A percentile compares a stretch with the other conserved stretches of the same genome.
Evolutionary conservation across 2,888 invertebrate genomes (phyloP).

Genomic region (Erebia epiphron): DNA sequence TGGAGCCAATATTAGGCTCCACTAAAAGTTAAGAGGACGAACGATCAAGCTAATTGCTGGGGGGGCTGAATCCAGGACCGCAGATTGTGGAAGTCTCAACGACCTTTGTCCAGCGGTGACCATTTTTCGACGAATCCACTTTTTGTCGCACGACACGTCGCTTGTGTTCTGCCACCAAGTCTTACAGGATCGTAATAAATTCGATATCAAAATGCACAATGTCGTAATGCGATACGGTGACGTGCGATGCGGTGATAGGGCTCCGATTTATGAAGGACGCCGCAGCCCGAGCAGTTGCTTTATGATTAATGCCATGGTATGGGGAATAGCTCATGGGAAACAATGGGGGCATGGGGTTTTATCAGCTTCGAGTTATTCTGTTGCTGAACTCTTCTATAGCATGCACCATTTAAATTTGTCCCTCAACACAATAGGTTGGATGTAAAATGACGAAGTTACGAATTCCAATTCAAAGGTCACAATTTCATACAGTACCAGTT

Average conservation of each 20-base stretch:
- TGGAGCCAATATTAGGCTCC: too few species aligned
- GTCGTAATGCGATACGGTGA: slow-evolving; percentile 74
- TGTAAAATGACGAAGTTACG: too few species aligned
- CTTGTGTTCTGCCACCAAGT: neutral
- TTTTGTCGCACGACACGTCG: slow-evolving; percentile 27
- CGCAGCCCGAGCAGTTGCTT: slow-evolving; percentile 1
- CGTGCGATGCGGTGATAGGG: slow-evolving; percentile 67
- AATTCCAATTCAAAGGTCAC: too few species aligned
- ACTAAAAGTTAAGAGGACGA: too few species aligned
- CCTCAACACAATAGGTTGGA: too few species aligned
- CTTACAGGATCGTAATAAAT: slow-evolving; percentile 55
- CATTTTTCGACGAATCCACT: neutral
- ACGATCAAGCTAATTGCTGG: too few species aligned
- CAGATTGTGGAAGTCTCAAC: too few species aligned
- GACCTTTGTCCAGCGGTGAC: too few species aligned
- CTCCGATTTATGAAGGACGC: slow-evolving; percentile 66
- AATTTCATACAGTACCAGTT: too few species aligned
- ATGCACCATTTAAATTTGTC: too few species aligned
- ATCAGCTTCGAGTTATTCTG: neutral
- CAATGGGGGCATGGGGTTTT: neutral
- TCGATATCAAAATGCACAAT: slow-evolving; percentile 74
- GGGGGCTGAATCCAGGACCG: too few species aligned
- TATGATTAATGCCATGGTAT: slow-evolving; percentile 11
- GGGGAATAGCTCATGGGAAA: neutral
- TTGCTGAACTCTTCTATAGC: neutral